Conservation (phyloP, 2,113 vertebrate genomes). For the Gymnogyps californianus region DNA sequence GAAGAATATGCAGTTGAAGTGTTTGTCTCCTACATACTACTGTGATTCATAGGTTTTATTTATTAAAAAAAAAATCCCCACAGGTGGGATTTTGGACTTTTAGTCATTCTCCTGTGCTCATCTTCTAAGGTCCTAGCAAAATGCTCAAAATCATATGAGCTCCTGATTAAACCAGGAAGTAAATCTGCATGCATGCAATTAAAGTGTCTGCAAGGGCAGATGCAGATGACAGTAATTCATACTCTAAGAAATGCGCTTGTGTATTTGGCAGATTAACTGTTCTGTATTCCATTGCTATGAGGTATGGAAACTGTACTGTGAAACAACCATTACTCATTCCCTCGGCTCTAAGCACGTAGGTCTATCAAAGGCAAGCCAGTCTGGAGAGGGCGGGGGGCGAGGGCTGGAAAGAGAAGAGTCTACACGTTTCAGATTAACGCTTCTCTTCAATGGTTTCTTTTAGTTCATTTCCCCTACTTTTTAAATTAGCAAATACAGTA, state of each 20-base stretch:
- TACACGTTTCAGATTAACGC: constrained; percentile 16
- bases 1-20: background rate
- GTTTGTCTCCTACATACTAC: background rate
- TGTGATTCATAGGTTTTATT: background rate
- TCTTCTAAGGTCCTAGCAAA: background rate
- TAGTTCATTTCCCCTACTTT: constrained; percentile 33
- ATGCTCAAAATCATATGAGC: background rate
- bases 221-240: constrained; percentile 71
- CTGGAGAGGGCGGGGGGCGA: background rate
- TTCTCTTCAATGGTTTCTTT: constrained; percentile 33
- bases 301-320: constrained; percentile 77
- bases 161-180: constrained; percentile 57
- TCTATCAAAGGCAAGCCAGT: constrained; percentile 30
- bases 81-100: constrained; percentile 4
- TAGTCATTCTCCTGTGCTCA: background rate
- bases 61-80: background rate
- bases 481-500: constrained; percentile 47
- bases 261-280: constrained; percentile 73
- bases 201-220: constrained; percentile 60
- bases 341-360: constrained; percentile 41
- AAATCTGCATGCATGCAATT: constrained; percentile 65
- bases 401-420: background rate
- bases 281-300: constrained; percentile 77
- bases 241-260: constrained; percentile 70
- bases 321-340: constrained; percentile 67